Base-by-base conservation (phyloP, 1,140 invertebrate genomes). In the Heliothis subflexa region DNA sequence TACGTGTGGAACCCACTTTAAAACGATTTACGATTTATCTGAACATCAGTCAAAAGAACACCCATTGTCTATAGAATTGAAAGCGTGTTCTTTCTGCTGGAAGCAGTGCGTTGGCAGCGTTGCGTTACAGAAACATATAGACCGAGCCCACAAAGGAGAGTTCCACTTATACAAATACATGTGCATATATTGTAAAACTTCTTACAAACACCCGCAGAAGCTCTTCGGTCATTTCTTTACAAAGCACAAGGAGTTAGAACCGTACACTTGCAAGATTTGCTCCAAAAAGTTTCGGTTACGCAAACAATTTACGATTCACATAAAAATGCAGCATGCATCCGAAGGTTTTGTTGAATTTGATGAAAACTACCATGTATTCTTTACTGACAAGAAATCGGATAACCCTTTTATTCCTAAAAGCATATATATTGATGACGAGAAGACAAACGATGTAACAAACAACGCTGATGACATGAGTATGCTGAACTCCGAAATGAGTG, bases 281-380 rank as follows among this genome's bases (percentile, higher is more conserved):
- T 59, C 92, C 61, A 88, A 77, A 77, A 87, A 74, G 3, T 94
- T 90, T 71, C 78, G 84, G 50, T 64, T 91, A n/a, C 78, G 93
- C 0, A 94, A 92, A 28, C 78, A 78, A 10, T 94, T 94, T 52
- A 91, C 91, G 0, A 55, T 93, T 10, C 93, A 94, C 50, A 93
- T 94, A 3, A 92, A 92, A 81, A 49, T 90, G 14, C 78, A 81
- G 4, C 93, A 94, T 28, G 85, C 89, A 40, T 91, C 89, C 78
- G 64, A 86, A 14, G 93, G 93, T 7, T 91, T 85, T 82, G 88
- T 94, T 45, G 89, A 93, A 57, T 94, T 93, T 83, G 89, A 94
- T 87, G 80, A 91, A 9, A 90, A 90, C 12, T 90, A 87, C 64
- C 85, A 93, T 82, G 93, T 94, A 9, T 89, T 81, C 74, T 94